These are phyloP conservation scores for Leptopilina boulardi DNA, from an alignment of 1,140 invertebrate genomes.

Conservation along the genomic window DNA sequence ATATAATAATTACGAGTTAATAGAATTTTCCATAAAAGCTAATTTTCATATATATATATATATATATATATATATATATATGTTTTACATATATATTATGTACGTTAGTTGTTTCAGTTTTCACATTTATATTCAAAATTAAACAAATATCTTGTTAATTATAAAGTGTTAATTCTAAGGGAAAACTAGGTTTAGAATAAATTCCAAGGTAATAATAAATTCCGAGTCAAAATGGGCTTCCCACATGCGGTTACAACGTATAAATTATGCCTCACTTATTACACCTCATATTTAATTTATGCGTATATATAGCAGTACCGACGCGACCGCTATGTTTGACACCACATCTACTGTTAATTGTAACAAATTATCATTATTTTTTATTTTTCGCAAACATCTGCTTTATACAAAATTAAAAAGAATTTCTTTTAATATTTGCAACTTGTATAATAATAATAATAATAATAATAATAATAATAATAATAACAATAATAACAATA, in stretches of 20 bases:
- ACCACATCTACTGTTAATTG: not conserved
- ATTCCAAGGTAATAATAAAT: not conserved
- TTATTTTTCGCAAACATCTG: too few species aligned
- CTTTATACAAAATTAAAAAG: too few species aligned
- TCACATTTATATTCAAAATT: not conserved
- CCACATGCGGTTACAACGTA: not conserved
- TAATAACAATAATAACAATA: too few species aligned
- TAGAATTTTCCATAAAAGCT: too few species aligned
- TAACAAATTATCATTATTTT: not conserved
- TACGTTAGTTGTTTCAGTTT: not conserved
- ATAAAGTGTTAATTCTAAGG: not conserved
- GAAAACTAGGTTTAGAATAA: not conserved
- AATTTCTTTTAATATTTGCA: too few species aligned
- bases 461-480: too few species aligned
- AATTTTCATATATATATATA: too few species aligned
- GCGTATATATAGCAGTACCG: not conserved
- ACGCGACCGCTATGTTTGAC: not conserved
- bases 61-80: too few species aligned
- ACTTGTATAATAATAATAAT: too few species aligned
- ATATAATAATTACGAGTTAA: too few species aligned
- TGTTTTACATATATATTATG: too few species aligned
- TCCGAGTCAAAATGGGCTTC: not conserved
- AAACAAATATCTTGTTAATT: not conserved
- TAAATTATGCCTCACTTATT: conserved; percentile 30
- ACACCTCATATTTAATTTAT: conserved; percentile 18